A percentile compares a stretch with the other conserved stretches of the same genome.
These are phyloP conservation scores for Oeneis ivallda DNA, from an alignment of 2,888 invertebrate genomes.

Conservation along the genomic window DNA sequence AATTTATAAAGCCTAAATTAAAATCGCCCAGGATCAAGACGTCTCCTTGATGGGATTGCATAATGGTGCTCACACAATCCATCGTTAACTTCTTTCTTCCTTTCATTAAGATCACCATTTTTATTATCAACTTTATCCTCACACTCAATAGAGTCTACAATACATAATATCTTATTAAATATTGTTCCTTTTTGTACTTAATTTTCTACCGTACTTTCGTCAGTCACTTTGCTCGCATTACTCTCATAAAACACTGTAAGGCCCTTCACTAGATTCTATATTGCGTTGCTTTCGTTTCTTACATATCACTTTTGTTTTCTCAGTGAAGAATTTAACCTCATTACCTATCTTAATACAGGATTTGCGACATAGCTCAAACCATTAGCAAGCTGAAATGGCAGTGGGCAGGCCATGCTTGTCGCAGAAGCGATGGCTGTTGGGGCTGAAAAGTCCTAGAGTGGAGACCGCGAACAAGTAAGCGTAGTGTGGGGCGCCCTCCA, in stretches of 20 bases:
- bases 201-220: conserved; percentile 79
- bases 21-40: no score
- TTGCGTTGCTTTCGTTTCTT: conserved; percentile 50
- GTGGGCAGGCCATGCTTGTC: no score
- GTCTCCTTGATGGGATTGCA: no score
- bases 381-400: no score
- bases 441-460: no score
- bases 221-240: conserved; percentile 59
- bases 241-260: conserved; percentile 60
- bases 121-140: conserved; percentile 71
- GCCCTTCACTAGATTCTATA: conserved; percentile 59
- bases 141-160: conserved; percentile 62
- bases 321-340: conserved; percentile 74
- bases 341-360: conserved; percentile 82
- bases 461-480: no score
- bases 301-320: conserved; percentile 57
- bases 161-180: conserved; percentile 63
- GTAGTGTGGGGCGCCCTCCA: no score
- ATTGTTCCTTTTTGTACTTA: conserved; percentile 74
- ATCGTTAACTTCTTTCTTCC: conserved; percentile 81
- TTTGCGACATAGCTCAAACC: no score
- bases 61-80: conserved; percentile 83
- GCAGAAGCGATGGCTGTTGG: no score
- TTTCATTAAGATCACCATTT: conserved; percentile 72
- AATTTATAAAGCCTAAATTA: no score